A percentile compares a stretch with the other conserved stretches of the same genome.
Conservation (phyloP, 1,140 invertebrate genomes). For the Acromyrmex heyeri region DNA sequence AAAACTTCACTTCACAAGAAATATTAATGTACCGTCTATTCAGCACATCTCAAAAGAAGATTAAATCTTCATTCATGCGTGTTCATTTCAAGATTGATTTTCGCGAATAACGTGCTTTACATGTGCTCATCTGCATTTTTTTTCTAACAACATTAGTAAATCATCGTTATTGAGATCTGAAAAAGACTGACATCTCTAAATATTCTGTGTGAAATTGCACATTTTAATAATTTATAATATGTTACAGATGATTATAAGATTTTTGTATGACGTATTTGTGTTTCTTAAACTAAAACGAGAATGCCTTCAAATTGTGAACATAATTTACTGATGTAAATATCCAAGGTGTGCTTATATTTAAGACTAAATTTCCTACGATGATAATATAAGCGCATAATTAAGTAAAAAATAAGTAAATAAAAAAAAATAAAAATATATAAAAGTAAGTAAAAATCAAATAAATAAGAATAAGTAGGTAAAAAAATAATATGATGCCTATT, state of each 20-base stretch:
- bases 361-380: too few species aligned
- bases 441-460: too few species aligned
- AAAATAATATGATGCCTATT: too few species aligned
- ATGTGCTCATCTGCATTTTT: constrained; percentile 43
- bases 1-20: background rate
- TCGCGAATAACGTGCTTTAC: background rate
- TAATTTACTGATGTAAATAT: too few species aligned
- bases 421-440: too few species aligned
- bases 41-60: background rate
- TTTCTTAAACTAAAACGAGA: background rate
- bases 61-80: constrained; percentile 40
- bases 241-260: background rate
- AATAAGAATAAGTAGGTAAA: too few species aligned
- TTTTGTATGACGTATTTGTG: background rate
- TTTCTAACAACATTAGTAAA: background rate
- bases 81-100: constrained; percentile 56
- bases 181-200: background rate
- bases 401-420: too few species aligned
- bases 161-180: constrained; percentile 26
- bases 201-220: background rate
- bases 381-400: too few species aligned
- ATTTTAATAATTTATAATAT: background rate
- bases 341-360: too few species aligned
- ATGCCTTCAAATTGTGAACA: background rate
- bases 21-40: background rate